Conservation (phyloP, 1,140 invertebrate genomes). For the Atopsyche davidsoni region DNA sequence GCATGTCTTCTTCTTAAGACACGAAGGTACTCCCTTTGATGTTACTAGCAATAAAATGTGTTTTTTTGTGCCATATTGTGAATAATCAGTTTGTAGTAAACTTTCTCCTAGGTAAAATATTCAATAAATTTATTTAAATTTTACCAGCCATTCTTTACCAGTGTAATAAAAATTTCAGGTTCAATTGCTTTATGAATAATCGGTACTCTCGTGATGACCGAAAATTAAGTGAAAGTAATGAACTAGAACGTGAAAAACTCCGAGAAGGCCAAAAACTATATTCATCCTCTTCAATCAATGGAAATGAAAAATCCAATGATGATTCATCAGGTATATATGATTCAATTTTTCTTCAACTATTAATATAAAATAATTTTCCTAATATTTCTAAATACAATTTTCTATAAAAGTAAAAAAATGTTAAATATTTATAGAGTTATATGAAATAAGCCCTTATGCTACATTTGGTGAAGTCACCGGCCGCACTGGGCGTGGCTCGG, state of each 20-base stretch:
- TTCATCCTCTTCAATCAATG: conserved; percentile 47
- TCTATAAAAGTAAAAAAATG: background rate
- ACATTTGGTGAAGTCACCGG: conserved; percentile 66
- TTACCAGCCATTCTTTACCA: background rate
- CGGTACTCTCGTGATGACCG: conserved; percentile 44
- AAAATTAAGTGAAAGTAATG: conserved; percentile 47
- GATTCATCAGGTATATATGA: conserved; percentile 43
- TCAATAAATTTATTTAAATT: background rate
- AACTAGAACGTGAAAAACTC: conserved; percentile 45
- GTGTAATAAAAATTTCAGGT: no score
- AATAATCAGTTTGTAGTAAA: no score
- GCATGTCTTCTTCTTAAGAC: conserved; percentile 40
- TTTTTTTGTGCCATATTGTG: no score
- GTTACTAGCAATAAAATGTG: background rate
- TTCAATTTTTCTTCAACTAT: background rate
- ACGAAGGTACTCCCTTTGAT: conserved; percentile 36
- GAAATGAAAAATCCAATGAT: conserved; percentile 48
- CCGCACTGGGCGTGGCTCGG: conserved; percentile 49
- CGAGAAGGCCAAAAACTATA: conserved; percentile 48
- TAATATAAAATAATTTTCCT: background rate
- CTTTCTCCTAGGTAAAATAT: no score
- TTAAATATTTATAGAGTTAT: conserved; percentile 50
- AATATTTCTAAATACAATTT: background rate
- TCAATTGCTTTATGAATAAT: conserved; percentile 42
- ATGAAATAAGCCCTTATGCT: conserved; percentile 72